Percentiles rank a stretch among this genome's conserved stretches.
These are phyloP conservation scores for Octomys mimax DNA, from an alignment of 2,797 vertebrate genomes.

Conservation along the genomic window DNA sequence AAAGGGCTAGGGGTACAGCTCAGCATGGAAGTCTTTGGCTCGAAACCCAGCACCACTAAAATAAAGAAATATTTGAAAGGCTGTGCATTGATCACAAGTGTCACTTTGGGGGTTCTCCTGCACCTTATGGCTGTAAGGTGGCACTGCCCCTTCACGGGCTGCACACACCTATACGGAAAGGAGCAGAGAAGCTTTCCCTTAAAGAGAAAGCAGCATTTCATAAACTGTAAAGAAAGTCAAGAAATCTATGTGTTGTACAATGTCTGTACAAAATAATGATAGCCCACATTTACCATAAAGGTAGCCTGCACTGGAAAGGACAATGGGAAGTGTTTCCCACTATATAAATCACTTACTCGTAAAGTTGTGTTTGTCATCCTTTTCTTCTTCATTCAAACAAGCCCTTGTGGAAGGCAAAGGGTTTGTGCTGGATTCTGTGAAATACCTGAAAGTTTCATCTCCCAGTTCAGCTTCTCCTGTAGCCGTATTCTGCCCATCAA, in stretches of 20 bases:
- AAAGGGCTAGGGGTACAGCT: background rate
- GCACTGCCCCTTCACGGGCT: conserved; percentile 69
- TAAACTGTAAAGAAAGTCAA: conserved; percentile 63
- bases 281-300: background rate
- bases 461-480: background rate
- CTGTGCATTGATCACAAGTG: conserved; percentile 66
- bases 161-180: conserved; percentile 64
- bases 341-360: background rate
- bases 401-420: background rate
- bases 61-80: background rate
- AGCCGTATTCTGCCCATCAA: background rate
- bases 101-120: conserved; percentile 73
- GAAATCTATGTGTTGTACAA: conserved; percentile 69
- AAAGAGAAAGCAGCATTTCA: conserved; percentile 70
- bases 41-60: background rate
- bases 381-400: background rate
- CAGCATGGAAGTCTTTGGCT: background rate
- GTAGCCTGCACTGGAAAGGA: background rate
- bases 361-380: background rate
- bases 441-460: background rate
- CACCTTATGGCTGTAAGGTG: conserved; percentile 76
- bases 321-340: background rate
- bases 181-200: conserved; percentile 69
- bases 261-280: conserved; percentile 73
- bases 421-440: background rate